Conservation (phyloP, 2,888 invertebrate species). For the Gisinianus flammeolus region DNA sequence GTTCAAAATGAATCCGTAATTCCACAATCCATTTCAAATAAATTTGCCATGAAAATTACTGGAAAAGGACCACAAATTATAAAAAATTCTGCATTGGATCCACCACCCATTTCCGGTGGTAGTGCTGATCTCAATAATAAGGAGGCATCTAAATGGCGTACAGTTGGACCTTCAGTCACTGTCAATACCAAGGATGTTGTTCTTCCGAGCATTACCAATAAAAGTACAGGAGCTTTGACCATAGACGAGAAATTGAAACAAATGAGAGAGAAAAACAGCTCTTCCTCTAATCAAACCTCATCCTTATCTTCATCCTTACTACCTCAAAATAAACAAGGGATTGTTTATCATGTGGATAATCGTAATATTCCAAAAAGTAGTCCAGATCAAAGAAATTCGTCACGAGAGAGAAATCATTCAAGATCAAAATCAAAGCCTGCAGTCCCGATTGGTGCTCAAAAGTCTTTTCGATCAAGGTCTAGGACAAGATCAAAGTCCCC, state of each 20-base stretch:
- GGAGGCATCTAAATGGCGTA: conserved; percentile 47
- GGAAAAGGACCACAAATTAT: background rate
- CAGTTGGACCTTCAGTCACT: conserved; percentile 34
- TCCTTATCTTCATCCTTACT: background rate
- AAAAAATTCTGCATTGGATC: background rate
- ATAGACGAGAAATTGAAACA: too few relatives aligned
- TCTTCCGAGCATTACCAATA: too few relatives aligned
- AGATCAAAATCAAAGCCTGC: background rate
- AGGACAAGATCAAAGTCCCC: conserved; percentile 17
- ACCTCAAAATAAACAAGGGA: background rate
- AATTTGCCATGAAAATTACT: conserved; percentile 53
- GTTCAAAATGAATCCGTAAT: conserved; percentile 47
- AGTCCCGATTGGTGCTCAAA: background rate
- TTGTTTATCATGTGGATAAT: background rate
- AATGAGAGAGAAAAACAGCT: background rate
- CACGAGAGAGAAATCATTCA: too few relatives aligned
- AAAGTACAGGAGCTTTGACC: too few relatives aligned
- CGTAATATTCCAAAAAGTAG: background rate
- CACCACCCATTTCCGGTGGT: background rate
- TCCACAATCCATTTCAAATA: background rate
- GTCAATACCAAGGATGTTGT: background rate
- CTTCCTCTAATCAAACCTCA: background rate
- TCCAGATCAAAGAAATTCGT: background rate
- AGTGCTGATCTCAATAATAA: background rate
- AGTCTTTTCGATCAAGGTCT: conserved; percentile 10